Conservation (phyloP, 2,113 vertebrate genomes). For the Psilopsiagon aymara region DNA sequence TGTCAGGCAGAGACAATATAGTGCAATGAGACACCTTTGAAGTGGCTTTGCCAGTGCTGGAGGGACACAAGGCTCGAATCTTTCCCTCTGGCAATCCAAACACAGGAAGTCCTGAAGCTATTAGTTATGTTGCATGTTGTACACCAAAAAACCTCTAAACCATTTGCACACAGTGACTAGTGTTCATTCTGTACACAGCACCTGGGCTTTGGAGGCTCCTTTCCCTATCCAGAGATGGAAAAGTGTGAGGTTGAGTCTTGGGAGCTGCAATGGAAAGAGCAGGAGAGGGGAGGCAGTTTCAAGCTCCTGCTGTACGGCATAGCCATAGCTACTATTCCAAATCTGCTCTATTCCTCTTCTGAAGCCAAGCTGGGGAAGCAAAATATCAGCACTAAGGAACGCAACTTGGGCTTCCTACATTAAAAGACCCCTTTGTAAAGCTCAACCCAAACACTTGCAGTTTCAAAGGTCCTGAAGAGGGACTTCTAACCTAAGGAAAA, state of each 20-base stretch:
- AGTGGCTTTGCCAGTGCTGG: neutral
- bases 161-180: accelerated
- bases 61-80: neutral
- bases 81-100: neutral
- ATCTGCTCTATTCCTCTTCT: neutral
- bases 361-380: neutral
- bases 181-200: accelerated
- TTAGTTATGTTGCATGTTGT: accelerated
- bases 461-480: neutral
- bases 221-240: neutral
- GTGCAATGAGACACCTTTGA: neutral
- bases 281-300: neutral
- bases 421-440: neutral
- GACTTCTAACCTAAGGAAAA: neutral
- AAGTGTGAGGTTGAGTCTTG: neutral
- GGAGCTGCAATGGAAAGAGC: accelerated
- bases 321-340: neutral
- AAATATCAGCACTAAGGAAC: neutral
- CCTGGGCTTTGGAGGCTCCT: neutral
- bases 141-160: neutral
- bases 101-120: neutral
- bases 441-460: neutral
- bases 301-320: neutral
- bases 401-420: neutral
- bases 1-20: neutral